A percentile compares a stretch with the other conserved stretches of the same genome.
These are phyloP conservation scores for Ostrea edulis DNA, from an alignment of 1,140 invertebrate species.

Conservation along the genomic window DNA sequence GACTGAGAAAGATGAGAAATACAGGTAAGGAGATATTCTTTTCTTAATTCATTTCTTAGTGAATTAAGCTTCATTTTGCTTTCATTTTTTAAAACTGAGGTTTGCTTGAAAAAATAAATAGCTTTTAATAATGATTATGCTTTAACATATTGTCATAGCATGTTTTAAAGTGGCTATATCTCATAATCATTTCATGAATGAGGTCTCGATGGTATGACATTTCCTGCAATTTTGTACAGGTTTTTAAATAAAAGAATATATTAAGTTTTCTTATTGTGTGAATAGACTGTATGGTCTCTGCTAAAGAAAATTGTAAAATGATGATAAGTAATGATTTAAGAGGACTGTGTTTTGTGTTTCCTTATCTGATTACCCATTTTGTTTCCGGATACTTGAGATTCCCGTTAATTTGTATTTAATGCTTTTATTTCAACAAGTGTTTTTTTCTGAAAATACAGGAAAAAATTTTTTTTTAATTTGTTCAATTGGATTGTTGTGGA, in stretches of 20 bases:
- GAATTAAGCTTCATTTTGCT: background rate
- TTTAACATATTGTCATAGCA: background rate
- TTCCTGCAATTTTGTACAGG: background rate
- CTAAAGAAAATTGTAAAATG: background rate
- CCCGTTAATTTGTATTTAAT: background rate
- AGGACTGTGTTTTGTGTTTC: background rate
- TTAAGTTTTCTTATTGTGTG: background rate
- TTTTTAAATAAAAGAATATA: background rate
- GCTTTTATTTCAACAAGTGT: background rate
- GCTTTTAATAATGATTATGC: background rate
- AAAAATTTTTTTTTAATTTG: background rate
- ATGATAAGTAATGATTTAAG: background rate
- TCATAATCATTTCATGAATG: background rate
- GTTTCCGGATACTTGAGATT: constrained; percentile 5
- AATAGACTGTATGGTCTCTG: background rate
- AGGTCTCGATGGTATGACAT: background rate
- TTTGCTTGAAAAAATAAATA: background rate
- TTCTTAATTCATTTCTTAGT: background rate
- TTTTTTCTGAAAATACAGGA: constrained; percentile 30
- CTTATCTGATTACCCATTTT: constrained; percentile 9
- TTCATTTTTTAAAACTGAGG: background rate
- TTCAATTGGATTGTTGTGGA: constrained; percentile 7
- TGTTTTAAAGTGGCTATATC: background rate
- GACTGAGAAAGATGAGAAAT: background rate
- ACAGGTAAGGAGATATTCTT: background rate